Evolutionary conservation across 2,797 vertebrate genomes (phyloP), one percentile per base, ranked within the genome.

Genomic region (Simalia tracyae): DNA sequence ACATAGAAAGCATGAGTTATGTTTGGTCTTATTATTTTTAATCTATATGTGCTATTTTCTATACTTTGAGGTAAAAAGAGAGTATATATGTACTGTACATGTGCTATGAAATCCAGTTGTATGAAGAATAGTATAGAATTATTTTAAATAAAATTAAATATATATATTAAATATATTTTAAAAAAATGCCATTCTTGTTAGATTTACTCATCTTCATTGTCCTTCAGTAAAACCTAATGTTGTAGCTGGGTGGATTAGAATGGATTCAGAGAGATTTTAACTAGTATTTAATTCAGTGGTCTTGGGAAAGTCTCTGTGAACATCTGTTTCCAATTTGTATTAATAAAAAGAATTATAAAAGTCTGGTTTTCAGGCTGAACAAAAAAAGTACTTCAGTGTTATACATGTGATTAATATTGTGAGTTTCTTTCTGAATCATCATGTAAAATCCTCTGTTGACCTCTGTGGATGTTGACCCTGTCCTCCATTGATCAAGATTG

Each of bases 311-410:
- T 28, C 59, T 31, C n/a, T 42, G 15, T 84, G 54, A 57, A 89
- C 72, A 66, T 92, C 87, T 89, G 87, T 54, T 92, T 88, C 22
- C 22, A 84, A 56, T 89, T 26, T 89, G 57, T 56, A 57, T 26
- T 46, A 28, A 15, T n/a, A 72, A 54, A 5, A 84, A 56, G 22
- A 57, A 64, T 66, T 31, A 68, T 54, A 81, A 15, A 17, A 66
- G 31, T 54, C 31, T 92, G 46, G 15, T 42, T 85, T 85, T 68
- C 57, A 59, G 57, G 60, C 22, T 72, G 56, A 61, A 61, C n/a
- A 46, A 19, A 46, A 15, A 54, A 46, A 5, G 6, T 12, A 57
- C 46, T n/a, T 59, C 12, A 42, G n/a, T 87, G 11, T 31, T 57
- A 54, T 76, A 54, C 26, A 56, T 42, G 64, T 28, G 31, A 46